Percentiles rank a stretch among this genome's conserved stretches.
phyloP scores from a whole-genome alignment of 2,888 invertebrate species.

The Chrysolina oricalcia region DNA sequence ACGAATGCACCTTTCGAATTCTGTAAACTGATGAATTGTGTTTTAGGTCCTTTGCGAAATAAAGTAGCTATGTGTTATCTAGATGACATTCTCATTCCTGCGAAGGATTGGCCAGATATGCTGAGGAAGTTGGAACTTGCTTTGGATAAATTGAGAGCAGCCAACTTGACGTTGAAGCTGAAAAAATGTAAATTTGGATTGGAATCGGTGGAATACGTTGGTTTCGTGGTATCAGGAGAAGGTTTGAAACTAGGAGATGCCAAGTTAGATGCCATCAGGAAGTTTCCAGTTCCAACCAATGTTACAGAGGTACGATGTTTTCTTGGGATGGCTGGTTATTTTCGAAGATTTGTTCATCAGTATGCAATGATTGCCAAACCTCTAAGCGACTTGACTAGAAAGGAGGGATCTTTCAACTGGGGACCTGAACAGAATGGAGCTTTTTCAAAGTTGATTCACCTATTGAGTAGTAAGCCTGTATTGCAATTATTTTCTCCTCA shows the following conservation, averaged over 20 bases:
- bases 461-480: background rate
- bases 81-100: background rate
- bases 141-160: too few relatives aligned
- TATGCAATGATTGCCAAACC: background rate
- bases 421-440: background rate
- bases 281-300: background rate
- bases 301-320: background rate
- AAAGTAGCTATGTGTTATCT: background rate
- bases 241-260: background rate
- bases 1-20: slow-evolving; percentile 44
- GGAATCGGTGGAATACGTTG: background rate
- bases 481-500: background rate
- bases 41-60: slow-evolving; percentile 2
- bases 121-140: background rate
- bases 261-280: slow-evolving; percentile 1
- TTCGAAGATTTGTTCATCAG: background rate
- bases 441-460: background rate
- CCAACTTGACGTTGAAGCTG: background rate
- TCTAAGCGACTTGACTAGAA: background rate
- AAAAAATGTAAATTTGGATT: background rate
- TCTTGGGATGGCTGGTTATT: too few relatives aligned
- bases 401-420: background rate
- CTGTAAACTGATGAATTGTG: slow-evolving; percentile 35
- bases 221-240: background rate
- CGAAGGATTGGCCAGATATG: background rate